These are phyloP conservation scores for Agrypnus murinus DNA, from an alignment of 2,888 invertebrate genomes.

Conservation along the genomic window DNA sequence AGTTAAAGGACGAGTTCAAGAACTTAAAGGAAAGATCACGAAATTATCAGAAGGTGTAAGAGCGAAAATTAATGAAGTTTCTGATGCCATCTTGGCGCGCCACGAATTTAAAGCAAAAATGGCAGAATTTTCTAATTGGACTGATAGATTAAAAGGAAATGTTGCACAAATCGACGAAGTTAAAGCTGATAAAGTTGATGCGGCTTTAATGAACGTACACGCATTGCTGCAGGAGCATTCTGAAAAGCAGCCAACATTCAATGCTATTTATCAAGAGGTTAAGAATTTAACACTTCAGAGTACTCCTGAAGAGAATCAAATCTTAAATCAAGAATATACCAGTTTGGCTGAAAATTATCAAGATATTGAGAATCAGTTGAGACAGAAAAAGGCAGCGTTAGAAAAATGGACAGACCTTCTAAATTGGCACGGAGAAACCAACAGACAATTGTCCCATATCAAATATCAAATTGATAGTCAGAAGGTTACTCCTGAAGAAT, in stretches of 20 bases:
- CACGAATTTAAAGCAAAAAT: slow-evolving; percentile 90
- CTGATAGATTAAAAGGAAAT: slow-evolving; percentile 82
- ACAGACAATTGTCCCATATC: slow-evolving; percentile 85
- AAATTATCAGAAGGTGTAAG: slow-evolving; percentile 85
- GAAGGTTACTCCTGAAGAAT: slow-evolving; percentile 81
- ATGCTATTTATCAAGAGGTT: slow-evolving; percentile 87
- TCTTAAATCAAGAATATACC: slow-evolving; percentile 84
- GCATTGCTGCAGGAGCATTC: slow-evolving; percentile 88
- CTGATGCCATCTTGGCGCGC: slow-evolving; percentile 86
- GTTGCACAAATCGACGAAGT: slow-evolving; percentile 87
- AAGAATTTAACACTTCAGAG: slow-evolving; percentile 83
- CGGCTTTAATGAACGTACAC: slow-evolving; percentile 85
- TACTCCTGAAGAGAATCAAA: slow-evolving; percentile 83
- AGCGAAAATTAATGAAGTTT: slow-evolving; percentile 84
- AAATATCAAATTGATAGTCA: slow-evolving; percentile 87
- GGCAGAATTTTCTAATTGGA: slow-evolving; percentile 86
- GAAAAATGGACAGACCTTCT: slow-evolving; percentile 90
- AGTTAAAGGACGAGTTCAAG: slow-evolving; percentile 82
- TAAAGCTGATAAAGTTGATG: slow-evolving; percentile 86
- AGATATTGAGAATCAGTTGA: slow-evolving; percentile 82
- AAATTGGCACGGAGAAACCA: slow-evolving; percentile 87
- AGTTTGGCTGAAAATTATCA: slow-evolving; percentile 86
- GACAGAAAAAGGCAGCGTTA: slow-evolving; percentile 82
- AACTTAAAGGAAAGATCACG: slow-evolving; percentile 83
- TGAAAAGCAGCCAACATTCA: slow-evolving; percentile 86